Conservation (phyloP, 2,797 vertebrate genomes). For the Sebastes steindachneri region DNA sequence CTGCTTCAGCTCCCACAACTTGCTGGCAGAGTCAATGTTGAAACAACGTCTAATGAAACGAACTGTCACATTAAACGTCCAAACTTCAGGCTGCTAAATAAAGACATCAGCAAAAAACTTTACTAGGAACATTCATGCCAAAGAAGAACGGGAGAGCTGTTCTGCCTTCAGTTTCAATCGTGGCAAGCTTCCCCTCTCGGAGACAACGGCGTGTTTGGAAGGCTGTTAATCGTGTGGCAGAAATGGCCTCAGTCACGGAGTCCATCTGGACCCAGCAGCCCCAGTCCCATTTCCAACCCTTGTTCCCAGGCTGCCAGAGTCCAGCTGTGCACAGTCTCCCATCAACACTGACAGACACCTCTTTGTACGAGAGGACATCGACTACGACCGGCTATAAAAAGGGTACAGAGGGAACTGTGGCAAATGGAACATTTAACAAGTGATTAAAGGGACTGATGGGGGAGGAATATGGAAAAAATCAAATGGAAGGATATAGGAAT, state of each 20-base stretch:
- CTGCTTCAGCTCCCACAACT: not conserved
- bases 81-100: not conserved
- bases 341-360: constrained; percentile 64
- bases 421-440: constrained; percentile 55
- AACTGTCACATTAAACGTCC: not conserved
- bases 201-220: constrained; percentile 28
- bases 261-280: constrained; percentile 53
- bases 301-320: constrained; percentile 42
- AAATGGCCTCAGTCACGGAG: constrained; percentile 41
- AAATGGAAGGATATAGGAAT: not conserved
- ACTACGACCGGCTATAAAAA: constrained; percentile 37
- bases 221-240: constrained; percentile 34
- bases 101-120: constrained; percentile 9
- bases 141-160: constrained; percentile 11
- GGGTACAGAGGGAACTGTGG: constrained; percentile 15
- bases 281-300: constrained; percentile 30
- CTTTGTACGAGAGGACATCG: constrained; percentile 64
- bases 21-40: not conserved
- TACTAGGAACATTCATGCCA: not conserved
- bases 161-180: constrained; percentile 10
- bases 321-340: constrained; percentile 71
- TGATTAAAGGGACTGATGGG: constrained; percentile 23
- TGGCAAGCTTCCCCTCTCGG: not conserved
- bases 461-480: not conserved
- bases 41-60: not conserved